Conservation (phyloP, 2,113 vertebrate species). For the Rhea americana region DNA sequence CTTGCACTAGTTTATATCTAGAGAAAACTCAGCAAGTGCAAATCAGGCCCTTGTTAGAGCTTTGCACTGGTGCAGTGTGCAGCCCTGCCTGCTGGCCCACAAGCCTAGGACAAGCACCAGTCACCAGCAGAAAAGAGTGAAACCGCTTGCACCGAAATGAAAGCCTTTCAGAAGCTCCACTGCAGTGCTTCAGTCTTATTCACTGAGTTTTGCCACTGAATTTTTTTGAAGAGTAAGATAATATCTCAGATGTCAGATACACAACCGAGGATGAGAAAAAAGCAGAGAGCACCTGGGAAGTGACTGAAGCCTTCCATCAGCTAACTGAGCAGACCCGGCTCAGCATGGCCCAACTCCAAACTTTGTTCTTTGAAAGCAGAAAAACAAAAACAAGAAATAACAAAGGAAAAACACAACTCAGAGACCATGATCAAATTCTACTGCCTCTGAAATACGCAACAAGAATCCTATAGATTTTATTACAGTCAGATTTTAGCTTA, state of each 20-base stretch:
- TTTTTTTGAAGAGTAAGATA: not conserved
- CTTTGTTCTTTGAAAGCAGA: not conserved
- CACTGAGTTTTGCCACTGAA: not conserved
- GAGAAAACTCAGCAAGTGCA: not conserved
- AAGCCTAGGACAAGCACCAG: accelerated
- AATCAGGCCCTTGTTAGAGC: not conserved
- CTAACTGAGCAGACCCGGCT: not conserved
- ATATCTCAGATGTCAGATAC: not conserved
- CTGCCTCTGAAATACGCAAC: not conserved
- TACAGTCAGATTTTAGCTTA: not conserved
- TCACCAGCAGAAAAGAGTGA: not conserved
- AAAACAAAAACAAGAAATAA: not conserved
- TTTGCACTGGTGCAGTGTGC: not conserved
- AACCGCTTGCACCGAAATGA: not conserved
- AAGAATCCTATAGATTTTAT: not conserved
- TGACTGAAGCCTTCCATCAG: not conserved
- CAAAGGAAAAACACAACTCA: not conserved
- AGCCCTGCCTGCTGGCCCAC: not conserved
- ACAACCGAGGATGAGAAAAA: not conserved
- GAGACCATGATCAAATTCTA: not conserved
- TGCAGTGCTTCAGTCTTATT: not conserved
- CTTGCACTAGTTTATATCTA: not conserved
- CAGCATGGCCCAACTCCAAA: not conserved
- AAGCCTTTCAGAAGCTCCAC: not conserved
- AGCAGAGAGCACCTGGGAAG: not conserved